Conservation (phyloP, 2,113 vertebrate genomes). For the Dasypus novemcinctus region DNA sequence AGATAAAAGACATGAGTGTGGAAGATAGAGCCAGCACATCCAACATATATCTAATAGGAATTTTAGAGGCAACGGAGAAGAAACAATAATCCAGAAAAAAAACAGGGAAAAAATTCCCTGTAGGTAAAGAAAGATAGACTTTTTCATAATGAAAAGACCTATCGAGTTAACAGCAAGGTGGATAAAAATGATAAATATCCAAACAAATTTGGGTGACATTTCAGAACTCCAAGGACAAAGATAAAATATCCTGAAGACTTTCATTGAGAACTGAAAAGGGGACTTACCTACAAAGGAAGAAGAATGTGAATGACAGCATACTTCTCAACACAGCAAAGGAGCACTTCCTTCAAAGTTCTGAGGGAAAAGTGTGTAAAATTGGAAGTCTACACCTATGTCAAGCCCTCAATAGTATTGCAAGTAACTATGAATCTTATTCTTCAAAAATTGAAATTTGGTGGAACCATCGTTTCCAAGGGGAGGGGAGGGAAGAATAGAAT, state of each 20-base stretch:
- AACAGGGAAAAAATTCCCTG: background rate
- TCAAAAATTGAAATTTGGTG: too few species aligned
- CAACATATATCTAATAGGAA: background rate
- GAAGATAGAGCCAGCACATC: background rate
- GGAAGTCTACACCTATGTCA: background rate
- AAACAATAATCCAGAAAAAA: background rate
- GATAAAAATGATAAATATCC: background rate
- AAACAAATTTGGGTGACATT: constrained; percentile 14
- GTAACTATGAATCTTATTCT: too few species aligned
- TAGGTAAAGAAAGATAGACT: background rate
- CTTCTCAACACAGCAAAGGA: background rate
- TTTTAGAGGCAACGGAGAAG: background rate
- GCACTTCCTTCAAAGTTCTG: background rate
- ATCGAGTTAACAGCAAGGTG: background rate
- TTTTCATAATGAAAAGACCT: background rate
- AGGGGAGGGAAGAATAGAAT: too few species aligned
- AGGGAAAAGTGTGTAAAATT: background rate
- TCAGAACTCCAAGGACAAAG: background rate
- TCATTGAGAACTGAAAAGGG: background rate
- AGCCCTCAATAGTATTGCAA: too few species aligned
- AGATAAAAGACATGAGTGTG: background rate
- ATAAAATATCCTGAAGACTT: constrained; percentile 14
- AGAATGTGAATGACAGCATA: background rate
- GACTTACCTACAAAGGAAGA: background rate
- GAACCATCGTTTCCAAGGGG: too few species aligned